Base-by-base conservation (phyloP, 1,140 invertebrate genomes). In the Drosophila subobscura region DNA sequence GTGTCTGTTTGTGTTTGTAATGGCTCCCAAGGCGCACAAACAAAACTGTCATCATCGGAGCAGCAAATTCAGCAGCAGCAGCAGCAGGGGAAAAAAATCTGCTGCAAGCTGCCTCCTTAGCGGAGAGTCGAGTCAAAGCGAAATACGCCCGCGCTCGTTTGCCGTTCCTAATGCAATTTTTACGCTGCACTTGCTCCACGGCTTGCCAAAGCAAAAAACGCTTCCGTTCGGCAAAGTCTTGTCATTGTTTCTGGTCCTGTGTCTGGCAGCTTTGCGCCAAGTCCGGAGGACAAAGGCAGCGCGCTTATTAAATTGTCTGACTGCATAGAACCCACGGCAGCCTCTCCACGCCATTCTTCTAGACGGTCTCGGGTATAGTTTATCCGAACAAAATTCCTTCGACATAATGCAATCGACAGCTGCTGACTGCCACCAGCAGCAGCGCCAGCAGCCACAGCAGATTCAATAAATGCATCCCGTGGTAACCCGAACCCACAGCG, bases 151-250 rank as follows among this genome's bases (percentile, higher is more conserved):
- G 52, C 41, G 58, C 61, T 64, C 56, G 51, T 80, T 80, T 77
- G 72, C 56, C 61, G 54, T 59, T 40, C 44, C 81, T 85, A 85
- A 85, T 85, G 80, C 80, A 86, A 85, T 85, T 86, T 74, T 80
- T 86, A 85, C 80, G 80, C 81, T 80, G 80, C 81, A 77, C 63
- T 86, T 64, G 68, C 50, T 72, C 45, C 22, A 29, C 25, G 51
- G 46, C 33, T 25, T 57, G 70, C 20, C 33, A 65, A 65, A 74
- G 67, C 63, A 49, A 53, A 54, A 79, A 64, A 68, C 37, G 73
- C 67, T 86, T 80, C 81, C 81, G 81, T 64, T 74, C 72, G 52
- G 23, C 55, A 45, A 29, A 25, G 52, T 46, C 45, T 51, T 68
- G 47, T 41, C 54, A 76, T 85, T 84, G 80, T 86, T 59, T 80